These are phyloP conservation scores for Argyresthia albistria DNA, from an alignment of 2,888 invertebrate species.

Conservation along the genomic window DNA sequence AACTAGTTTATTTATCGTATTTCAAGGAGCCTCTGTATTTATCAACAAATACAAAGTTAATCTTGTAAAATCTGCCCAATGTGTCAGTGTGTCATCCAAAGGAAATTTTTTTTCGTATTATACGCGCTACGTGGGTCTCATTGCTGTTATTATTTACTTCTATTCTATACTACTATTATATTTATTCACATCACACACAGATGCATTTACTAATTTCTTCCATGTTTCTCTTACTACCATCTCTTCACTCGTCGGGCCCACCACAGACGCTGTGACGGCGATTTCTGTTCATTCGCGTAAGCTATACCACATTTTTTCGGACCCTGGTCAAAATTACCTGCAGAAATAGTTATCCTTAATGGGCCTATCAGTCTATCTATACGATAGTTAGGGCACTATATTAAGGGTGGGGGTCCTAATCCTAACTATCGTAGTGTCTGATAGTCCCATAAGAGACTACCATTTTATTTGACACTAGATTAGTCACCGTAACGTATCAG, in stretches of 20 bases:
- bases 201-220: neutral
- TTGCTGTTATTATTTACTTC: too few relatives aligned
- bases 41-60: too few relatives aligned
- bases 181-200: neutral
- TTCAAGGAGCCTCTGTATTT: too few relatives aligned
- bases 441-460: neutral
- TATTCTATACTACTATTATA: neutral
- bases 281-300: conserved; percentile 59
- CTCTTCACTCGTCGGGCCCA: neutral
- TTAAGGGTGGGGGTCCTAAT: too few relatives aligned
- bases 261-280: conserved; percentile 52
- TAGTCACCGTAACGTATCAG: neutral
- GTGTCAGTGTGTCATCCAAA: too few relatives aligned
- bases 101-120: too few relatives aligned
- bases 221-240: neutral
- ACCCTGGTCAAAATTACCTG: conserved; percentile 1
- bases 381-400: too few relatives aligned
- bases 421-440: too few relatives aligned
- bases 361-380: neutral
- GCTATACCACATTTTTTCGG: conserved; percentile 16
- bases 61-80: too few relatives aligned
- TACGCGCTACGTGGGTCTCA: too few relatives aligned
- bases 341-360: neutral
- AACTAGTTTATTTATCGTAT: too few relatives aligned
- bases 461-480: neutral